Conservation (phyloP, 1,140 invertebrate genomes). For the Aleiodes sp. region DNA sequence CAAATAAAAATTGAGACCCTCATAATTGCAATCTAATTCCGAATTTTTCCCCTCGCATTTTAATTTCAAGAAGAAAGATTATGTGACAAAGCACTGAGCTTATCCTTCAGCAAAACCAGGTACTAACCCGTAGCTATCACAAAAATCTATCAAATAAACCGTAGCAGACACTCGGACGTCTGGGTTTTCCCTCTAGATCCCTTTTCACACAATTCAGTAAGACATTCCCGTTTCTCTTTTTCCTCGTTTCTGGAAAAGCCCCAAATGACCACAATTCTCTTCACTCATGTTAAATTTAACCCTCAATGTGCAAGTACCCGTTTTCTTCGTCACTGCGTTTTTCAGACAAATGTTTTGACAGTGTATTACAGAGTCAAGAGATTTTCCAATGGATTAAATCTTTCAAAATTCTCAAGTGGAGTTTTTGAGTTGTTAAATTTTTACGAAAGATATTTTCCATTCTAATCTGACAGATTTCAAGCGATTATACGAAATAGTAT, state of each 20-base stretch:
- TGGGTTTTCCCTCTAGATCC: neutral
- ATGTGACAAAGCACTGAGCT: neutral
- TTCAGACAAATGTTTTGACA: constrained; percentile 35
- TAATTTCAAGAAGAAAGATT: neutral
- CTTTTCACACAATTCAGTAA: neutral
- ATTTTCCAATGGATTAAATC: neutral
- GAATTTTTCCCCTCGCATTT: neutral
- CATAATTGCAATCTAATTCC: neutral
- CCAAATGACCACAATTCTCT: constrained; percentile 1
- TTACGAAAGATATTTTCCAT: too few species aligned
- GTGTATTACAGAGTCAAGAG: constrained; percentile 27
- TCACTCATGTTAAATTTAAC: neutral
- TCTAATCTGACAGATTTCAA: too few species aligned
- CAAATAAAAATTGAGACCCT: constrained; percentile 18
- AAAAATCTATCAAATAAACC: too few species aligned
- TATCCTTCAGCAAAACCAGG: neutral
- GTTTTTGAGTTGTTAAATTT: constrained; percentile 12
- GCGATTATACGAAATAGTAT: neutral
- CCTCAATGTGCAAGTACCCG: neutral
- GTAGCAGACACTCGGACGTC: too few species aligned
- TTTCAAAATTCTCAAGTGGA: neutral
- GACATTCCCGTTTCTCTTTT: too few species aligned
- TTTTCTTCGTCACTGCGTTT: neutral
- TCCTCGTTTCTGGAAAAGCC: neutral
- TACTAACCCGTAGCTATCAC: neutral